phyloP scores from a whole-genome alignment of 2,888 invertebrate genomes.

The Cryptocheilus praepositus region DNA sequence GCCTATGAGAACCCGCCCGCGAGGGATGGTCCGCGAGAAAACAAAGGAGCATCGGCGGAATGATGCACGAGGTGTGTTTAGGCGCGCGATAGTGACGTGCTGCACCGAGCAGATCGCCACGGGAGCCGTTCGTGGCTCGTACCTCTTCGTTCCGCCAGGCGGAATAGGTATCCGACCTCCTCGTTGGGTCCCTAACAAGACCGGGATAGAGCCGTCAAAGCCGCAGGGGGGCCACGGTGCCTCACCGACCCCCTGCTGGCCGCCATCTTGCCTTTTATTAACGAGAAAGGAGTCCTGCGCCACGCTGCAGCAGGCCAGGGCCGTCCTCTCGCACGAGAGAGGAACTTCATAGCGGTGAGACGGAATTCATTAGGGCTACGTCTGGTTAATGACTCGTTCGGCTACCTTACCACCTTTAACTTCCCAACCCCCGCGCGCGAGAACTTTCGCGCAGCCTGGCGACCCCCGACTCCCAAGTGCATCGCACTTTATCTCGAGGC shows the following conservation, averaged over 20 bases:
- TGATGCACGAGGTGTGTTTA: slow-evolving; percentile 75
- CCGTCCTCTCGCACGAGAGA: slow-evolving; percentile 12
- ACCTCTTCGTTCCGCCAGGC: slow-evolving; percentile 43
- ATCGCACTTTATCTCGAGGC: background rate
- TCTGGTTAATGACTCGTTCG: slow-evolving; percentile 64
- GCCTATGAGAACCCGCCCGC: too few relatives aligned
- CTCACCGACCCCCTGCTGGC: slow-evolving; percentile 71
- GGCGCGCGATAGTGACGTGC: slow-evolving; percentile 72
- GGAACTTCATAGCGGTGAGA: slow-evolving; percentile 51
- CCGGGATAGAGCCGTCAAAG: slow-evolving; percentile 75
- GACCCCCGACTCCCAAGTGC: too few relatives aligned
- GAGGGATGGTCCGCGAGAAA: slow-evolving; percentile 44
- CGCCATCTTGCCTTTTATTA: slow-evolving; percentile 74
- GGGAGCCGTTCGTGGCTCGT: slow-evolving; percentile 67
- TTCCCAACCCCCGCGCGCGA: slow-evolving; percentile 4
- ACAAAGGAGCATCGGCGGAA: slow-evolving; percentile 65
- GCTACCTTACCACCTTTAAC: slow-evolving; percentile 58
- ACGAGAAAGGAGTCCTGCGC: slow-evolving; percentile 69
- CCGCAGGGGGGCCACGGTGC: slow-evolving; percentile 71
- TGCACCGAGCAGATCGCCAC: slow-evolving; percentile 67
- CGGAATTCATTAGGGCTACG: slow-evolving; percentile 67
- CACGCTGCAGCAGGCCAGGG: background rate
- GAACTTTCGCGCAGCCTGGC: background rate
- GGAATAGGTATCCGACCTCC: slow-evolving; percentile 41
- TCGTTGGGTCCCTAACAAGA: slow-evolving; percentile 63